Evolutionary conservation across 2,888 invertebrate genomes (phyloP).

Genomic region (Luperina testacea): DNA sequence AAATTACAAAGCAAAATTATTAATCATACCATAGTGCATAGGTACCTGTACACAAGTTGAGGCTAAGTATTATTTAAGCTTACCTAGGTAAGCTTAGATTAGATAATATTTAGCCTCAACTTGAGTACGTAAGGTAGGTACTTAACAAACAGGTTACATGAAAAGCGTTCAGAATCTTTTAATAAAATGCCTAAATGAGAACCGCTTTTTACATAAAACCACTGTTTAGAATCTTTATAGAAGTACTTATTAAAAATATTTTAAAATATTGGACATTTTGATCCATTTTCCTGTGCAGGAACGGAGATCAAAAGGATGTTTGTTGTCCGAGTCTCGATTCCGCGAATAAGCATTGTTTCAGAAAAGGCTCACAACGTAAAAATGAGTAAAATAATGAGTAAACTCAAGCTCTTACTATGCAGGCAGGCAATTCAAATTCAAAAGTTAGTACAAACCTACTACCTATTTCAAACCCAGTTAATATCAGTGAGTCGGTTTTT

Average conservation of each 20-base stretch:
- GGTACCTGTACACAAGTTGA: neutral
- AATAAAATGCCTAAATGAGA: slow-evolving; percentile 15
- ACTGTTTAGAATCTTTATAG: neutral
- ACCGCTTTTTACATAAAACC: slow-evolving; percentile 6
- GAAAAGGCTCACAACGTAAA: neutral
- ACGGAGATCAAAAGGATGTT: neutral
- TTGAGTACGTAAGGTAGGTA: no score
- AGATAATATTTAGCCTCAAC: no score
- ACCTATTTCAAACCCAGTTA: neutral
- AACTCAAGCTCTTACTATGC: neutral
- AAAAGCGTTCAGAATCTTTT: slow-evolving; percentile 16
- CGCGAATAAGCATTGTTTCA: neutral
- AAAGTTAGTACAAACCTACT: neutral
- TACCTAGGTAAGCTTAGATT: neutral
- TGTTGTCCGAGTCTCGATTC: neutral
- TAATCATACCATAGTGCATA: neutral
- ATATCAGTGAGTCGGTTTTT: neutral
- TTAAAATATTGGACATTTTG: slow-evolving; percentile 1
- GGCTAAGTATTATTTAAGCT: neutral
- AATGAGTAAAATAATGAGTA: no score
- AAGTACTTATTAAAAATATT: neutral
- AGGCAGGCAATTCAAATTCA: neutral
- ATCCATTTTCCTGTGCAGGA: neutral
- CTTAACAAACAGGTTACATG: neutral
- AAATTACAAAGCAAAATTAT: neutral